Evolutionary conservation across 1,140 invertebrate species (phyloP), one percentile per base, ranked within the genome.

Genomic region (Tribolium castaneum): DNA sequence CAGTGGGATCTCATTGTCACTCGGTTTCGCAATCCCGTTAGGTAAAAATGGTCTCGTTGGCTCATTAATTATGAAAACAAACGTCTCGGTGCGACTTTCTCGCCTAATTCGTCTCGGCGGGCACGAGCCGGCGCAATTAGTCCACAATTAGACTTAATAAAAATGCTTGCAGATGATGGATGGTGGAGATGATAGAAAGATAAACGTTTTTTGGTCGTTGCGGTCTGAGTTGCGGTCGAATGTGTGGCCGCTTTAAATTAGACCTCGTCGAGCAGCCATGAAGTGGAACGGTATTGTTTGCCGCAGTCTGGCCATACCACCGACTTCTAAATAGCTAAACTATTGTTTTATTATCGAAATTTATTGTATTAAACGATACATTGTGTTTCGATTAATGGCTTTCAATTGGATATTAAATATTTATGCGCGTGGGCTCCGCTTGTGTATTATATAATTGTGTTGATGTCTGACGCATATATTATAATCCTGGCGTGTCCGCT

Each of bases 261-360:
- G 59, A 66, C 59, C 59, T 66, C 1, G 59, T 66, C 59, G 25
- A 66, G n/a, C 59, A 66, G 30, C 59, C 59, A 54, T 34, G 70
- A 72, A 72, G 70, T 72, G 70, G 70, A 72, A 72, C 70, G 70
- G 45, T 72, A 72, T 72, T 72, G 70, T 72, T 54, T 72, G 49
- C 45, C 49, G 30, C 70, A 70, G 70, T 51, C 35, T 25, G 49
- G 16, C 14, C 22, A n/a, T 45, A n/a, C 16, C 30, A 45, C 22
- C 70, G 10, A 50, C 16, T 72, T 72, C 70, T 72, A 72, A 72
- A 72, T 72, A 54, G 39, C 70, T 54, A 66, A 59, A 56, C 51
- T 75, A 75, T 75, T 75, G 74, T 75, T 75, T 75, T 75, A 75
- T 75, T 75, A 62, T 59, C 74, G 54, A 59, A 75, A 75, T 75